phyloP scores from a whole-genome alignment of 1,140 invertebrate genomes.

The Drosophila pandora region DNA sequence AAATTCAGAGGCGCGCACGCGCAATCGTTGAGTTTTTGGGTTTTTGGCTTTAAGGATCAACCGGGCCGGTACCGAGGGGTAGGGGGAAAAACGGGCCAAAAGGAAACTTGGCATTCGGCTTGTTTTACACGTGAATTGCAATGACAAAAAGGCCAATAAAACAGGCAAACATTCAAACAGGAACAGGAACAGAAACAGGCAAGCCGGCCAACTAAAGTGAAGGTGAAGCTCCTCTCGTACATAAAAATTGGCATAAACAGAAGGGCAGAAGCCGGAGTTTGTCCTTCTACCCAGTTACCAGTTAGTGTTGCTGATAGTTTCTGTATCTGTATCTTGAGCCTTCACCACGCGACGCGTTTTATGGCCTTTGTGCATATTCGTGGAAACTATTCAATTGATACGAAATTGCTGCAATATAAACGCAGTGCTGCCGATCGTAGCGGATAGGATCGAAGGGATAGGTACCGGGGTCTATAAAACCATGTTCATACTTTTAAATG shows the following conservation, averaged over 20 bases:
- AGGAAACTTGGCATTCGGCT: conserved; percentile 35
- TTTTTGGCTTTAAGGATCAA: conserved; percentile 15
- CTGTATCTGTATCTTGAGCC: conserved; percentile 13
- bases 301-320: conserved; percentile 23
- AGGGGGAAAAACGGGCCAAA: conserved; percentile 10
- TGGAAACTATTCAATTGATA: conserved; percentile 76
- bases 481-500: conserved; percentile 18
- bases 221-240: conserved; percentile 52
- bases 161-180: conserved; percentile 19
- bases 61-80: background rate
- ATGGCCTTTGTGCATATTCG: conserved; percentile 62
- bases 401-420: conserved; percentile 82
- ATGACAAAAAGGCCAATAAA: conserved; percentile 75
- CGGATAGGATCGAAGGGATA: conserved; percentile 23
- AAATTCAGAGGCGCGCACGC: conserved; percentile 59
- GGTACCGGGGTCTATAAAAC: conserved; percentile 64
- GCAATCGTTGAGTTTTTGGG: conserved; percentile 9
- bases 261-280: conserved; percentile 18
- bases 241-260: conserved; percentile 72
- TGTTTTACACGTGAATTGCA: conserved; percentile 75
- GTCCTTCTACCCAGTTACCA: conserved; percentile 26
- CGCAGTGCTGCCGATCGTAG: conserved; percentile 71
- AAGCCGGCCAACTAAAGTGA: conserved; percentile 42
- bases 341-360: conserved; percentile 73
- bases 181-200: conserved; percentile 14